Base-by-base conservation (phyloP, 2,888 invertebrate species). In the Clitarchus hookeri region DNA sequence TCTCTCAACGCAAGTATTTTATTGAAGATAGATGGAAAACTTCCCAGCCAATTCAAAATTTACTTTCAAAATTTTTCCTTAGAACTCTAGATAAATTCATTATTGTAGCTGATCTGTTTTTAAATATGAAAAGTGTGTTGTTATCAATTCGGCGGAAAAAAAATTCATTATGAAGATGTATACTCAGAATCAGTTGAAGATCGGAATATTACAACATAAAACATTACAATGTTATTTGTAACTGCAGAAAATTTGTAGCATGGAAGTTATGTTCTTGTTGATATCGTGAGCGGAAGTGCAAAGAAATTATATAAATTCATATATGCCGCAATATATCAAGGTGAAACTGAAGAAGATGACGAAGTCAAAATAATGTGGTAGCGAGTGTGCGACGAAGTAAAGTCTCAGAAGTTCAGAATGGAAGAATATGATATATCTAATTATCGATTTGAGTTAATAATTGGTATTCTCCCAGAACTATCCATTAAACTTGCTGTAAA, bases 361-460 rank as follows among this genome's bases (percentile, higher is more conserved):
- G 44, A 83, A 44, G 48, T 83, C 13, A 48, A 48, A 44, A 26
- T 44, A 12, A 83, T 44, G n/a, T 44, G 4, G 11, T 83, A 19
- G 83, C 27, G 36, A 44, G 83, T 44, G 25, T 44, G 83, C 36
- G 44, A 83, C 16, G 16, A 19, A 44, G 83, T 48, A 83, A 44
- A 83, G 83, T 0, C 83, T 25, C 83, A 83, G 83, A 83, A 36
- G 27, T 83, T 44, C 44, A 83, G 83, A 44, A 83, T 83, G 83
- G 25, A 83, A 44, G 83, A 83, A 44, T 44, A 25, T 83, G 8
- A 44, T 44, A 44, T 27, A 44, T 83, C 83, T 83, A 36, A 83
- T 23, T 27, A 36, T 83, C 25, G 25, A 44, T 44, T 48, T 44
- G 83, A 83, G 83, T 36, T 11, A 44, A 44, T 83, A 19, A 44